These are phyloP conservation scores for Falco berigora DNA, from an alignment of 2,797 vertebrate genomes.

Conservation along the genomic window DNA sequence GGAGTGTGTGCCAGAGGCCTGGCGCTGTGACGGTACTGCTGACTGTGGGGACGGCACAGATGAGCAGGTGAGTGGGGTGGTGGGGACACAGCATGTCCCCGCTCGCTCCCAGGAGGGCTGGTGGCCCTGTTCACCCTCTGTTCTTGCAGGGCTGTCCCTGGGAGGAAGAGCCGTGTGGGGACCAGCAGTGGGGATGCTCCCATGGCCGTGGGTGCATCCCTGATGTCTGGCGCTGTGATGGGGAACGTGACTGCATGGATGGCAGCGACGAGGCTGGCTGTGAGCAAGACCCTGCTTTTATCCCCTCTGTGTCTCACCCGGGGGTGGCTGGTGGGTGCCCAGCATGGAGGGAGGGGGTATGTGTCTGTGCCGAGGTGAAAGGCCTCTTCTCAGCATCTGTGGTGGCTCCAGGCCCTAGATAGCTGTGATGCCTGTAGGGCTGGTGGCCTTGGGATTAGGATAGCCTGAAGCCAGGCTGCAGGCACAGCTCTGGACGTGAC, in stretches of 20 bases:
- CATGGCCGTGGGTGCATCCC: slow-evolving; percentile 78
- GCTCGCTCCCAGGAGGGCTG: rapidly evolving
- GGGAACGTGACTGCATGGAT: slow-evolving; percentile 80
- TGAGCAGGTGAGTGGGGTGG: slow-evolving; percentile 75
- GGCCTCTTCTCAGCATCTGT: background rate
- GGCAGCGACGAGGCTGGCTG: slow-evolving; percentile 82
- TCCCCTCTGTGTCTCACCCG: background rate
- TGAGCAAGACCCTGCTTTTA: slow-evolving; percentile 62
- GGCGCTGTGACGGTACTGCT: slow-evolving; percentile 83
- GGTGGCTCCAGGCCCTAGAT: background rate
- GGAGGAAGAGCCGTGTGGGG: background rate
- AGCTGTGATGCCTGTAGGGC: background rate
- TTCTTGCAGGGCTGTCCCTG: slow-evolving; percentile 9
- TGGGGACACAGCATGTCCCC: too few species aligned
- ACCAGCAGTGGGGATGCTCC: slow-evolving; percentile 80
- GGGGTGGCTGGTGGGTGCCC: background rate
- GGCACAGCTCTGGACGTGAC: background rate
- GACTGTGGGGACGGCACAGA: slow-evolving; percentile 87
- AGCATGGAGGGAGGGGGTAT: background rate
- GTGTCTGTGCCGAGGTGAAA: background rate
- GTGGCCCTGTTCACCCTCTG: background rate
- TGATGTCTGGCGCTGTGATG: slow-evolving; percentile 82
- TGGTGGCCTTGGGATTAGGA: background rate
- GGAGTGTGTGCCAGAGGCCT: slow-evolving; percentile 82
- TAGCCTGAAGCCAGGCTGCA: background rate